These are phyloP conservation scores for Elmis aenea DNA, from an alignment of 2,888 invertebrate species.

Conservation along the genomic window DNA sequence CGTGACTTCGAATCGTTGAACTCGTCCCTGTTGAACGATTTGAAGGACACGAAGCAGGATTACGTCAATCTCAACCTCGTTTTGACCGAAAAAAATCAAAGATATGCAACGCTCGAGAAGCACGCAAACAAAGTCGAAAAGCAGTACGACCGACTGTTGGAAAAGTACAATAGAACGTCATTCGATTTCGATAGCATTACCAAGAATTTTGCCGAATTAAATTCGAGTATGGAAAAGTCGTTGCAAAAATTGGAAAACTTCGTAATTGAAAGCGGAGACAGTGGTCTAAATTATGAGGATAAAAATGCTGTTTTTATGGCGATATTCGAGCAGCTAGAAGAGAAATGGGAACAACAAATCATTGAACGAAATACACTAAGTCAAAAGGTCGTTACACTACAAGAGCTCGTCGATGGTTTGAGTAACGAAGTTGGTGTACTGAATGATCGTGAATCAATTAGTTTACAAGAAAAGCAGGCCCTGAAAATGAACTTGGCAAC, in stretches of 20 bases:
- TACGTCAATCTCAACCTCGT: not conserved
- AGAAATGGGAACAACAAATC: conserved; percentile 4
- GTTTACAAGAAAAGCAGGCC: conserved; percentile 8
- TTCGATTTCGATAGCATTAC: conserved; percentile 11
- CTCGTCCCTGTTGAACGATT: too few relatives aligned
- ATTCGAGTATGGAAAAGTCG: conserved; percentile 10
- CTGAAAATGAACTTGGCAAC: conserved; percentile 11
- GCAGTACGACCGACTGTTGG: conserved; percentile 11
- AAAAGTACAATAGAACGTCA: conserved; percentile 14
- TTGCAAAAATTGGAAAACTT: conserved; percentile 16
- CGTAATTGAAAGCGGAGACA: conserved; percentile 9
- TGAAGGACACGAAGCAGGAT: not conserved
- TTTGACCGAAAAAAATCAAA: conserved; percentile 6
- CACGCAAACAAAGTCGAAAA: conserved; percentile 8
- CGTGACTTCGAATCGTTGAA: too few relatives aligned
- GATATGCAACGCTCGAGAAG: conserved; percentile 7
- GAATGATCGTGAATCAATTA: conserved; percentile 11
- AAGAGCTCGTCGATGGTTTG: conserved; percentile 11
- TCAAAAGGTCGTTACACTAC: conserved; percentile 4
- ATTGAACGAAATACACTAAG: conserved; percentile 6
- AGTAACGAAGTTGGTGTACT: conserved; percentile 9
- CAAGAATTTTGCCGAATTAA: conserved; percentile 14
- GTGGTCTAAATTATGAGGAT: conserved; percentile 11
- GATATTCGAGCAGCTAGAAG: conserved; percentile 9
- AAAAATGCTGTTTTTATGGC: conserved; percentile 8